These are phyloP conservation scores for Urocitellus parryii DNA, from an alignment of 2,113 vertebrate species.

Conservation along the genomic window DNA sequence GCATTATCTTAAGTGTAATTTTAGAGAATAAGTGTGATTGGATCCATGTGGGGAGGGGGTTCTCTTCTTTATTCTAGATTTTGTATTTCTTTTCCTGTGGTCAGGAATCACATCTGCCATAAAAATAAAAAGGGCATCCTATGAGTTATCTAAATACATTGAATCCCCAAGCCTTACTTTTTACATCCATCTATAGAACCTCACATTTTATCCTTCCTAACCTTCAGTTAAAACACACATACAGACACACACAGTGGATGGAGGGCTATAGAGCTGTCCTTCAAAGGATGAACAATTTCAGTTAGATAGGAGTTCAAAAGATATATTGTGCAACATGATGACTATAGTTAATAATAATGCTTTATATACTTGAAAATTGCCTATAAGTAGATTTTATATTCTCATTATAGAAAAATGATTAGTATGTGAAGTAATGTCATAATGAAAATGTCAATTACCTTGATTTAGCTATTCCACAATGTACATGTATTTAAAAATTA, in stretches of 20 bases:
- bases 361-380: not conserved
- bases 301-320: not conserved
- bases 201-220: not conserved
- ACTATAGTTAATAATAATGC: not conserved
- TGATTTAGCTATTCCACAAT: not conserved
- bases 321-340: not conserved
- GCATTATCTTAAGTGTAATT: not conserved
- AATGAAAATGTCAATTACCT: not conserved
- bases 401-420: not conserved
- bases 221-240: not conserved
- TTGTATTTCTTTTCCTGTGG: not conserved
- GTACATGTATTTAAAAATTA: not conserved
- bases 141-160: not conserved
- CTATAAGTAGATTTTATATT: not conserved
- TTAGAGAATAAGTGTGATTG: not conserved
- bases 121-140: not conserved
- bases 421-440: not conserved
- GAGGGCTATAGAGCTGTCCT: not conserved
- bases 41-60: not conserved
- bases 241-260: not conserved
- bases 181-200: not conserved
- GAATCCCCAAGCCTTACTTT: not conserved
- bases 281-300: not conserved
- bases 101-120: not conserved
- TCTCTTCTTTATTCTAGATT: not conserved